phyloP scores from a whole-genome alignment of 1,140 invertebrate genomes.

The Ephestia elutella region DNA sequence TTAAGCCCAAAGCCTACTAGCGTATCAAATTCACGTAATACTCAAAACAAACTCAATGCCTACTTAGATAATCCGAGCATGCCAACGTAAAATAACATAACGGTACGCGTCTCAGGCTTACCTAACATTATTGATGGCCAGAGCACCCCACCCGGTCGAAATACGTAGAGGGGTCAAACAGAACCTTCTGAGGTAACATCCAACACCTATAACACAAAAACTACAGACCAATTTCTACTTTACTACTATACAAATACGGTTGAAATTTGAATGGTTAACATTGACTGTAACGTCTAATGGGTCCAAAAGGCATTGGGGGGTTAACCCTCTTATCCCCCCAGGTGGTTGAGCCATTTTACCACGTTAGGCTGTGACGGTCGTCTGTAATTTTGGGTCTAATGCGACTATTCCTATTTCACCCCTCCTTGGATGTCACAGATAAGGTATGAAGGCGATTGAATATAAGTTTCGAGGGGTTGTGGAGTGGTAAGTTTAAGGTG shows the following conservation, averaged over 20 bases:
- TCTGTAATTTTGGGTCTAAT: constrained; percentile 72
- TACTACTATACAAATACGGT: constrained; percentile 11
- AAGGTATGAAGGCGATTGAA: constrained; percentile 28
- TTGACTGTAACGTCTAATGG: background rate
- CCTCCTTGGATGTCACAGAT: constrained; percentile 64
- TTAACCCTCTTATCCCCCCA: constrained; percentile 55
- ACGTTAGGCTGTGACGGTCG: constrained; percentile 70
- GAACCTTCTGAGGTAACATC: constrained; percentile 43
- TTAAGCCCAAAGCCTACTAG: too few species aligned
- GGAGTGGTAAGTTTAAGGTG: too few species aligned
- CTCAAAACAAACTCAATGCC: background rate
- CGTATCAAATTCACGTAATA: background rate
- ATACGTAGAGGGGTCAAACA: constrained; percentile 69
- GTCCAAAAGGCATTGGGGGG: constrained; percentile 33
- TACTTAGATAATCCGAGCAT: constrained; percentile 1
- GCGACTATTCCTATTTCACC: constrained; percentile 71
- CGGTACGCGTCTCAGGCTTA: constrained; percentile 53
- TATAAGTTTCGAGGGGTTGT: background rate
- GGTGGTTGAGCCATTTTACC: constrained; percentile 66
- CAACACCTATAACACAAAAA: constrained; percentile 29
- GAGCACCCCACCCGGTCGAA: constrained; percentile 51
- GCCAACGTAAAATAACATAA: constrained; percentile 26
- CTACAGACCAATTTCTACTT: background rate
- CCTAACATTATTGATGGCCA: constrained; percentile 71
- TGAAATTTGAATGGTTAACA: constrained; percentile 9